These are phyloP conservation scores for Brachynemurus nebulosus DNA, from an alignment of 2,888 invertebrate genomes.

Conservation along the genomic window DNA sequence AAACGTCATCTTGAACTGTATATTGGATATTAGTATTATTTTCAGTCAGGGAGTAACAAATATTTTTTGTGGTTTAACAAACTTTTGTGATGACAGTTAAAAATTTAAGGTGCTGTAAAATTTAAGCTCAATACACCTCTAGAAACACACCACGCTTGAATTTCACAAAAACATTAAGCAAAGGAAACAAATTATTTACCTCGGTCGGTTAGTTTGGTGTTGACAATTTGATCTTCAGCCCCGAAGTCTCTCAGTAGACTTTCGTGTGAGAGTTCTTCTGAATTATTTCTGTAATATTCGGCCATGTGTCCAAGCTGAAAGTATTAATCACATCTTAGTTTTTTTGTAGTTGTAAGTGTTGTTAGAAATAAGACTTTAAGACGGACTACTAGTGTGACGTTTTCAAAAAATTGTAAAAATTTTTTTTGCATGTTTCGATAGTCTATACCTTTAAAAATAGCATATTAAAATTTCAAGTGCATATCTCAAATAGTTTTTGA, in stretches of 20 bases:
- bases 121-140: not conserved
- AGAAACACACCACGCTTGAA: not conserved
- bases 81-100: not conserved
- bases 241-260: conserved; percentile 55
- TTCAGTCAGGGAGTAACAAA: not conserved
- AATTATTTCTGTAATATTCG: conserved; percentile 61
- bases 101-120: not conserved
- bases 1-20: conserved; percentile 59
- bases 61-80: not conserved
- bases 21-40: not conserved
- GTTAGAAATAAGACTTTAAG: too few species aligned
- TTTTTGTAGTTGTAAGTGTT: too few species aligned
- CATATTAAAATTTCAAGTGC: too few species aligned
- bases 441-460: too few species aligned
- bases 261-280: conserved; percentile 51
- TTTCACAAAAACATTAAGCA: not conserved
- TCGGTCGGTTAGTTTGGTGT: conserved; percentile 57
- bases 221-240: conserved; percentile 45
- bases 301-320: conserved; percentile 61
- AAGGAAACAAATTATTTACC: conserved; percentile 36
- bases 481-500: too few species aligned
- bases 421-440: too few species aligned
- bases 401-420: too few species aligned
- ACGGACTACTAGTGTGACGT: too few species aligned
- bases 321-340: not conserved